Conservation (phyloP, 2,888 invertebrate genomes). For the Didymodactylos carnosus region DNA sequence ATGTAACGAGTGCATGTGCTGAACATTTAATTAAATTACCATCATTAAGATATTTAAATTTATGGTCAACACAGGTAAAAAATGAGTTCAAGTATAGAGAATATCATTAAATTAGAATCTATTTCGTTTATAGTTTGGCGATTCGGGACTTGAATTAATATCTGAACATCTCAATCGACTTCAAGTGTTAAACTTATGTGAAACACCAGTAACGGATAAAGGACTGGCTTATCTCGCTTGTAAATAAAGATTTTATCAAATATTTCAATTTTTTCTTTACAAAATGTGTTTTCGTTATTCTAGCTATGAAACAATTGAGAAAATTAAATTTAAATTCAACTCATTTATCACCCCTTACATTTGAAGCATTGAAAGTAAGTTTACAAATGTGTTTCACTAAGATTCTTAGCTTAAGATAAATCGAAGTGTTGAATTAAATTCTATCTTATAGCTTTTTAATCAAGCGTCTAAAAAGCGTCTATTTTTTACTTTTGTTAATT, state of each 20-base stretch:
- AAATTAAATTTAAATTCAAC: conserved; percentile 61
- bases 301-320: conserved; percentile 52
- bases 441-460: too few species aligned
- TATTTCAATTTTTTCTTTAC: neutral
- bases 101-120: neutral
- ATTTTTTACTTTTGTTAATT: too few species aligned
- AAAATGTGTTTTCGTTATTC: neutral
- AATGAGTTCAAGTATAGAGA: too few species aligned
- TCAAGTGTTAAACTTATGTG: conserved; percentile 59
- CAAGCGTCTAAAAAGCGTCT: too few species aligned
- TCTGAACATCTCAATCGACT: conserved; percentile 56
- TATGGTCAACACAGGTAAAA: conserved; percentile 48
- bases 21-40: conserved; percentile 59
- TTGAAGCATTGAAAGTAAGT: conserved; percentile 48
- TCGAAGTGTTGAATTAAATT: neutral
- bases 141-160: conserved; percentile 54
- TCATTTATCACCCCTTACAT: conserved; percentile 52
- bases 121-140: conserved; percentile 47
- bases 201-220: conserved; percentile 60
- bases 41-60: conserved; percentile 53
- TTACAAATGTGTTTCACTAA: too few species aligned
- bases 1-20: conserved; percentile 59
- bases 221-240: conserved; percentile 53
- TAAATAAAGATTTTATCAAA: conserved; percentile 36
- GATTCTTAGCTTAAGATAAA: too few species aligned